Percentiles rank a stretch among this genome's conserved stretches.
Conservation (phyloP, 2,113 vertebrate species). For the Camelus bactrianus region DNA sequence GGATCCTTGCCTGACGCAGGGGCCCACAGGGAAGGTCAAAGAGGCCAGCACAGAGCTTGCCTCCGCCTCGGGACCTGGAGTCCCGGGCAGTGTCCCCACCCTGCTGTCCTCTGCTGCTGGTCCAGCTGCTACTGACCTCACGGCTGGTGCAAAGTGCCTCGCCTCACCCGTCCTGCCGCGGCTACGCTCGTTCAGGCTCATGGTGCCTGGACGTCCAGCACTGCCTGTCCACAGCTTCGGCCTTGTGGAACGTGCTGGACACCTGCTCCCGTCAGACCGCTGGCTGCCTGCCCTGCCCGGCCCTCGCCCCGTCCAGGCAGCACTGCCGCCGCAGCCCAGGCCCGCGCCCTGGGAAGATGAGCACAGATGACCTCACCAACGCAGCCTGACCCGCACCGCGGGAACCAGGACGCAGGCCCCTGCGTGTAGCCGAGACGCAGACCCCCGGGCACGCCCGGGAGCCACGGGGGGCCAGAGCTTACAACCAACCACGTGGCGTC, state of each 20-base stretch:
- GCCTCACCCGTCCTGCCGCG: neutral
- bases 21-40: neutral
- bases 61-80: neutral
- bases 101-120: neutral
- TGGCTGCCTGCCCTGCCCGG: neutral
- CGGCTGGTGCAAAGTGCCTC: neutral
- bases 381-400: neutral
- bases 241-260: rapidly evolving
- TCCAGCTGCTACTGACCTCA: neutral
- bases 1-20: neutral
- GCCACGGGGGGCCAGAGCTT: too few species aligned
- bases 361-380: neutral
- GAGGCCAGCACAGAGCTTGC: neutral
- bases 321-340: neutral
- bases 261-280: neutral
- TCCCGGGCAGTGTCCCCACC: neutral
- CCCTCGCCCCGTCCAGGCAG: neutral
- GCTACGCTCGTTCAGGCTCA: neutral
- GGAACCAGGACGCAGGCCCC: neutral
- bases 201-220: too few species aligned
- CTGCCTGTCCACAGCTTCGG: neutral
- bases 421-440: neutral
- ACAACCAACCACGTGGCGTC: neutral
- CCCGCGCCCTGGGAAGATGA: neutral
- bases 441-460: neutral